A percentile compares a stretch with the other conserved stretches of the same genome.
Evolutionary conservation across 2,888 invertebrate species (phyloP).

Genomic region (Melinopterus prodromus): DNA sequence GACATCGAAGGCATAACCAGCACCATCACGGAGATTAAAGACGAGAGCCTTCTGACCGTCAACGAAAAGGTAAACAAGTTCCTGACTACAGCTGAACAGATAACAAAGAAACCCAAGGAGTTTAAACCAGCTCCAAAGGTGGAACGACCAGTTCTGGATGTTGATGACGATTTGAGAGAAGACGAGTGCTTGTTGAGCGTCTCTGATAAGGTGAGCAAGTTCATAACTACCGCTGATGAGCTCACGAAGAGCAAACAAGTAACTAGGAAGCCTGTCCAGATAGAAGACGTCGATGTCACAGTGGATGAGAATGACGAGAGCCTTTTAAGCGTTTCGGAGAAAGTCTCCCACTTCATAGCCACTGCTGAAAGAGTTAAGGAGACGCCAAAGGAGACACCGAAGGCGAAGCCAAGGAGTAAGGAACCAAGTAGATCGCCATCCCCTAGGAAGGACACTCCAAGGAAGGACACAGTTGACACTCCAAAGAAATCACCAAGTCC

Average conservation of each 20-base stretch:
- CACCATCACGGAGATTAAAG: constrained; percentile 58
- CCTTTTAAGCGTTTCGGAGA: constrained; percentile 70
- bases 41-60: constrained; percentile 65
- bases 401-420: constrained; percentile 28
- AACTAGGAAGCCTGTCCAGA: neutral
- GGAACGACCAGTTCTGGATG: constrained; percentile 63
- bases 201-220: constrained; percentile 74
- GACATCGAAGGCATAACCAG: constrained; percentile 35
- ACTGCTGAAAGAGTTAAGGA: constrained; percentile 67
- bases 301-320: constrained; percentile 60
- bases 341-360: constrained; percentile 70
- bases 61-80: constrained; percentile 65
- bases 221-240: constrained; percentile 65
- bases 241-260: constrained; percentile 43
- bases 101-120: constrained; percentile 50
- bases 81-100: constrained; percentile 57
- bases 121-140: constrained; percentile 56
- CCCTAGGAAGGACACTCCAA: constrained; percentile 17
- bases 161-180: constrained; percentile 64
- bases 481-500: constrained; percentile 38
- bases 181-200: constrained; percentile 74
- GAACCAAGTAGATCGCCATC: constrained; percentile 5
- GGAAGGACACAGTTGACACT: constrained; percentile 24
- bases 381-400: constrained; percentile 49
- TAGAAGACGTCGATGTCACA: constrained; percentile 18